Percentiles rank a stretch among this genome's conserved stretches.
phyloP scores from a whole-genome alignment of 2,888 invertebrate genomes.

The Hyppa rectilinea region DNA sequence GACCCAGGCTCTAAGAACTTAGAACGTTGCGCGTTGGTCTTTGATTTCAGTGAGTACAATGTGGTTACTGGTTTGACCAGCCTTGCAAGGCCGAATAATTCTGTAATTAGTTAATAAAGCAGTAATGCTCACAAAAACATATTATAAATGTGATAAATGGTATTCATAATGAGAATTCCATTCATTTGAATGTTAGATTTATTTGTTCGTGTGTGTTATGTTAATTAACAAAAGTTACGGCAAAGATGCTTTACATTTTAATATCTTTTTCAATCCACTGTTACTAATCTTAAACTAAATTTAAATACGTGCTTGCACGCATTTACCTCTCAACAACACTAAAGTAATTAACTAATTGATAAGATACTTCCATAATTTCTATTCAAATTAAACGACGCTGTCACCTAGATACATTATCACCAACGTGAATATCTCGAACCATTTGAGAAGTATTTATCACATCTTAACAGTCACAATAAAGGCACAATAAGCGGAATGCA shows the following conservation, averaged over 20 bases:
- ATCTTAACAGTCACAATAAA: constrained; percentile 54
- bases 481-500: constrained; percentile 52
- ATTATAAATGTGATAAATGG: constrained; percentile 29
- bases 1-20: constrained; percentile 22
- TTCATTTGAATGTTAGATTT: not conserved
- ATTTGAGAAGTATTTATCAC: constrained; percentile 57
- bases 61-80: constrained; percentile 59
- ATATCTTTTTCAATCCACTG: not conserved
- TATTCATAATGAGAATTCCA: constrained; percentile 25
- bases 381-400: constrained; percentile 29
- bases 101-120: constrained; percentile 62
- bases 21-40: constrained; percentile 39
- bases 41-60: constrained; percentile 37
- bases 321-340: not conserved
- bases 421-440: constrained; percentile 25
- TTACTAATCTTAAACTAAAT: not conserved
- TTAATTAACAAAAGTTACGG: not conserved
- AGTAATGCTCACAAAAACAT: constrained; percentile 54
- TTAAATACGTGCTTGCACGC: not conserved
- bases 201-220: not conserved
- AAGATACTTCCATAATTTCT: constrained; percentile 27
- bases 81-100: constrained; percentile 69
- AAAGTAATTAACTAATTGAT: constrained; percentile 18
- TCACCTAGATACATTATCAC: constrained; percentile 24
- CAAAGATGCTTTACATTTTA: not conserved